Conservation (phyloP, 2,113 vertebrate species). For the Semnornis frantzii region DNA sequence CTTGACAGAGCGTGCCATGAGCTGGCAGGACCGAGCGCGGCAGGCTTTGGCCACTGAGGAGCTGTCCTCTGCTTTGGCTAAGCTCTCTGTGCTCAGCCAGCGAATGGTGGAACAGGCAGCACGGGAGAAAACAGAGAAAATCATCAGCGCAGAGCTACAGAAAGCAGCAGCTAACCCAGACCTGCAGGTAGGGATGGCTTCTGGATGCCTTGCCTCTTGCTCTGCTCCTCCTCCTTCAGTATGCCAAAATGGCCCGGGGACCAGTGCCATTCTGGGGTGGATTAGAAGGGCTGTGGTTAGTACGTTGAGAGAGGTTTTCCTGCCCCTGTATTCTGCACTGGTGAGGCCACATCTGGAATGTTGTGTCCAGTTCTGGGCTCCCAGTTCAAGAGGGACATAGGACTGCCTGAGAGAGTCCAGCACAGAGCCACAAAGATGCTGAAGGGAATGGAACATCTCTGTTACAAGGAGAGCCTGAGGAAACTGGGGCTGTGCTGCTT, state of each 20-base stretch:
- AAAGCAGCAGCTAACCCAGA: constrained; percentile 98
- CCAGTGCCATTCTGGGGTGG: no score
- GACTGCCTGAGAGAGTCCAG: no score
- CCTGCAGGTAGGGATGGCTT: constrained; percentile 82
- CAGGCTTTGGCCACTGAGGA: constrained; percentile 94
- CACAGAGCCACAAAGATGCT: no score
- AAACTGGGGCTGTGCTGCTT: no score
- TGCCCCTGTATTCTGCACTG: no score
- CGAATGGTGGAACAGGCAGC: constrained; percentile 98
- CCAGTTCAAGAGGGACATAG: no score
- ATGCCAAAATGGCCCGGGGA: background rate
- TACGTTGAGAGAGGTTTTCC: no score
- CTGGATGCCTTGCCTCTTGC: background rate
- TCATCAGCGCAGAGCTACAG: constrained; percentile 96
- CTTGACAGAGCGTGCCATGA: constrained; percentile 95
- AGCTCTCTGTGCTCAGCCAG: constrained; percentile 96
- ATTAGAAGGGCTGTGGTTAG: no score
- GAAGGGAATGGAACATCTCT: no score
- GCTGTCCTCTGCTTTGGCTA: constrained; percentile 95
- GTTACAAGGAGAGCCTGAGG: no score
- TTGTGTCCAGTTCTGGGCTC: no score
- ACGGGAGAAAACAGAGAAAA: constrained; percentile 96
- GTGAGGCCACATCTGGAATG: no score
- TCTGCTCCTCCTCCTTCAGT: background rate
- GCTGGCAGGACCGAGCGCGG: constrained; percentile 96